Evolutionary conservation across 2,888 invertebrate species (phyloP), one percentile per base, ranked within the genome.

Genomic region (Pediacus dermestoides): DNA sequence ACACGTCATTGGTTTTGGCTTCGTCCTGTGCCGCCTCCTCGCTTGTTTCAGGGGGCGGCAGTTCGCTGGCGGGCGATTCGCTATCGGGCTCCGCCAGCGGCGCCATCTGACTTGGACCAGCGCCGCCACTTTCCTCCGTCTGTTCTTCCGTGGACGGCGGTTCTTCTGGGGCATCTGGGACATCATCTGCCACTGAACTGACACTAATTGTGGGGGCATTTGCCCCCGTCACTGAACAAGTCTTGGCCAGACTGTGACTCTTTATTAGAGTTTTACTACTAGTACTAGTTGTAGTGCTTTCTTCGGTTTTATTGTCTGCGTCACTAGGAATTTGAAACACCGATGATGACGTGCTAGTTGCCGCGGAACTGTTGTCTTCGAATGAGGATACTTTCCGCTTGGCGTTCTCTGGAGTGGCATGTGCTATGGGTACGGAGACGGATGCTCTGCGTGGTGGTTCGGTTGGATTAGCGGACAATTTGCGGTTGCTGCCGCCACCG

Each of bases 1-100:
- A 92, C 66, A 91, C 82, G 72, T 89, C 87, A 72, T 85, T 88
- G 71, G 80, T 78, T 71, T 82, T 79, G 43, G 70, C 61, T 50
- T 71, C 71, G 55, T 68, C 63, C 46, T 70, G 68, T 61, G 63
- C 63, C 30, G 64, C 39, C 30, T 34, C 43, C 9, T 26, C 32
- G 13, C 35, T 47, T 8, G 40, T 33, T 37, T 55, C 53, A n/a
- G 54, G 52, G 64, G 75, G 75, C 62, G 75, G 75, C 64, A 73
- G 71, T 58, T 79, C 82, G 60, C 72, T 72, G 52, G 82, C 80
- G 30, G 80, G 82, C 27, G 78, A 78, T 64, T 80, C 79, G 58
- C 80, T 78, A 63, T 82, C 84, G 50, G 81, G 75, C 57, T 80
- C 83, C 22, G 82, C 83, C 35, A 83, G 72, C 14, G 82, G 84